Evolutionary conservation across 2,888 invertebrate species (phyloP).

Genomic region (Pinctada fucata): DNA sequence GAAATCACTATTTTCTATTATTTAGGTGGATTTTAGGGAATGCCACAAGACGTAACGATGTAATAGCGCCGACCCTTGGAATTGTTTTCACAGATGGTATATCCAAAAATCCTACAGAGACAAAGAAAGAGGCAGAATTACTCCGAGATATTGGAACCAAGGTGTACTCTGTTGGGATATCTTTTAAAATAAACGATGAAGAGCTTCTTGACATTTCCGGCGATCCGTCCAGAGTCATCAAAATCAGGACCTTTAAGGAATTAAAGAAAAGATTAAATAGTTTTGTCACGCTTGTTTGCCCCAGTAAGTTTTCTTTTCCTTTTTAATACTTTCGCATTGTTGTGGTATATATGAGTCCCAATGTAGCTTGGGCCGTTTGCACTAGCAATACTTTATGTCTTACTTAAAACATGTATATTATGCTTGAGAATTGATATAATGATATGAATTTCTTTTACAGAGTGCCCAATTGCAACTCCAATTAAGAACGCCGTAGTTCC

Average conservation of each 20-base stretch:
- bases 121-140: slow-evolving; percentile 69
- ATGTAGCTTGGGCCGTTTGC: too few relatives aligned
- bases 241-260: slow-evolving; percentile 45
- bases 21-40: too few relatives aligned
- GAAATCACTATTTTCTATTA: too few relatives aligned
- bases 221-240: slow-evolving; percentile 49
- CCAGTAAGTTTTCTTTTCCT: too few relatives aligned
- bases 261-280: slow-evolving; percentile 40
- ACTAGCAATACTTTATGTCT: too few relatives aligned
- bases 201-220: slow-evolving; percentile 65
- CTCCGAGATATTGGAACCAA: slow-evolving; percentile 71
- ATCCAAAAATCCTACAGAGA: slow-evolving; percentile 65
- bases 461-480: neutral
- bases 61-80: slow-evolving; percentile 73
- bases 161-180: slow-evolving; percentile 75
- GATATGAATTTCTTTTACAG: neutral
- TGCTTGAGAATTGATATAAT: too few relatives aligned
- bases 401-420: too few relatives aligned
- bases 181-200: slow-evolving; percentile 64
- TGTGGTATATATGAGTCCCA: too few relatives aligned
- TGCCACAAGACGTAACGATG: slow-evolving; percentile 42
- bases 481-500: slow-evolving; percentile 1
- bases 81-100: slow-evolving; percentile 77
- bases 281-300: slow-evolving; percentile 52
- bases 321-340: too few relatives aligned